A percentile compares a stretch with the other conserved stretches of the same genome.
phyloP scores from a whole-genome alignment of 2,888 invertebrate genomes.

The Melinaea marsaeus region DNA sequence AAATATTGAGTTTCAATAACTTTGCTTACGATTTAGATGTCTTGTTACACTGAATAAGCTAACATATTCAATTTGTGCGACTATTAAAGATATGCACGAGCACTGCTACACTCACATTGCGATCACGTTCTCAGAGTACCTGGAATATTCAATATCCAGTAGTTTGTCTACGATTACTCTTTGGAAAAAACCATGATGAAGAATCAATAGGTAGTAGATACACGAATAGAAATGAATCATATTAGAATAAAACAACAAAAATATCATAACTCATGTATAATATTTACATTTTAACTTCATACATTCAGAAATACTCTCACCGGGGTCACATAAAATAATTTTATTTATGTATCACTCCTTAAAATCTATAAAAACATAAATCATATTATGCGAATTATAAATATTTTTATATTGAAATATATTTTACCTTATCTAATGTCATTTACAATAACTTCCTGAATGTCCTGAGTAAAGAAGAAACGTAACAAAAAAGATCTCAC shows the following conservation, averaged over 20 bases:
- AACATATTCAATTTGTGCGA: constrained; percentile 62
- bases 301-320: no score
- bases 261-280: no score
- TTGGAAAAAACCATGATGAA: constrained; percentile 55
- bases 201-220: constrained; percentile 53
- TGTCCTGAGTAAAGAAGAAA: no score
- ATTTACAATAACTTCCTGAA: no score
- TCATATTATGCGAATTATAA: no score
- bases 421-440: no score
- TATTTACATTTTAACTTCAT: no score
- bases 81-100: constrained; percentile 66
- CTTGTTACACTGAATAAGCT: constrained; percentile 14
- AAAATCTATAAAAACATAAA: no score
- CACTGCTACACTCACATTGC: constrained; percentile 31
- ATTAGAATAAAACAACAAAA: no score
- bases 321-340: no score
- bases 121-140: constrained; percentile 37
- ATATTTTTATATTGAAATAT: no score
- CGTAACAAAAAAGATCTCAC: not conserved
- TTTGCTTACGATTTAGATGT: constrained; percentile 13
- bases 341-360: no score
- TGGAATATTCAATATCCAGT: constrained; percentile 53
- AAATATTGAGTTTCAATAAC: not conserved
- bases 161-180: constrained; percentile 37
- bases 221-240: constrained; percentile 39